Percentiles rank a stretch among this genome's conserved stretches.
Conservation (phyloP, 64 coral and sea anemone genomes). For the Trachythela sp. region DNA sequence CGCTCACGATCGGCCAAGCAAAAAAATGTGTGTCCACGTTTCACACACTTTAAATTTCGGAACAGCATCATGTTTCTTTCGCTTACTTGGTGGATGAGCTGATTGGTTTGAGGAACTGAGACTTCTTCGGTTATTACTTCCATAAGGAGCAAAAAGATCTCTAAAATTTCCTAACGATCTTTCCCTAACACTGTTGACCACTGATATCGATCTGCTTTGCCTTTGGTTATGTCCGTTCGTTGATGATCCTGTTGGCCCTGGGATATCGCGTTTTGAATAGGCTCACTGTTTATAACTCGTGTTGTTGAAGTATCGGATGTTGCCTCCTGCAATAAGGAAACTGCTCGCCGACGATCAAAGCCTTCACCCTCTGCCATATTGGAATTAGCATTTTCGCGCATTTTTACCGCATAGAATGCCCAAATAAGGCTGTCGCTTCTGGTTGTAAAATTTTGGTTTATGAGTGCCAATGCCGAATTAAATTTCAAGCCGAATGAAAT, state of each 20-base stretch:
- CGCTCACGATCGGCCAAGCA: background rate
- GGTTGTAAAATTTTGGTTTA: background rate
- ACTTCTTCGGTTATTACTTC: too few species aligned
- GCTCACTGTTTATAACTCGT: background rate
- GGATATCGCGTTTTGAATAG: background rate
- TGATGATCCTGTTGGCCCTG: background rate
- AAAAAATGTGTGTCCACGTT: slow-evolving; percentile 5
- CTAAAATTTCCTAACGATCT: too few species aligned
- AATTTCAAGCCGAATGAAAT: background rate
- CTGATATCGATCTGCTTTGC: background rate
- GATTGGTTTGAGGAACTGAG: too few species aligned
- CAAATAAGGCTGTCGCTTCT: background rate
- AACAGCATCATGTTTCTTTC: background rate
- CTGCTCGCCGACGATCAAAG: background rate
- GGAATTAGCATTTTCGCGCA: background rate
- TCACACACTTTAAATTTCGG: background rate
- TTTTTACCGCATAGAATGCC: background rate
- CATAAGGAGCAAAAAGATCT: too few species aligned
- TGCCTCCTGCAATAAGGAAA: background rate
- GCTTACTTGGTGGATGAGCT: background rate
- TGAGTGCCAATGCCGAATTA: background rate
- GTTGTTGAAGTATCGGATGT: background rate
- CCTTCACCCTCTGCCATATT: background rate
- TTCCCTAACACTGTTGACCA: background rate
- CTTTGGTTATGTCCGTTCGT: background rate